Conservation (phyloP, 2,888 invertebrate genomes). For the Oscheius sp. region DNA sequence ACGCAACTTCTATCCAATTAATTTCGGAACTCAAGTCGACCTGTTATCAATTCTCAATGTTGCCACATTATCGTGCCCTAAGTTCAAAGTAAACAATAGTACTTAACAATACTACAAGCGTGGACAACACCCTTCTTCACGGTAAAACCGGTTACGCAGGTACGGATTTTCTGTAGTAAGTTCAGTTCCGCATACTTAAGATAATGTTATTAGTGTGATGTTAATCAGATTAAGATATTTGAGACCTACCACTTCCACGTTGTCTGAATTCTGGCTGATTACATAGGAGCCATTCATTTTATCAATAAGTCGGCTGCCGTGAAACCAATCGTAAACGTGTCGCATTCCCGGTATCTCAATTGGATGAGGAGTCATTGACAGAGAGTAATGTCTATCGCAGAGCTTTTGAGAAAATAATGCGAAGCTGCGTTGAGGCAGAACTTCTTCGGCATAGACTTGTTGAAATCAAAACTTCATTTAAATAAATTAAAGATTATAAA, state of each 20-base stretch:
- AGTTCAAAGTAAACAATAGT: too few species aligned
- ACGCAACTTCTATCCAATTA: too few species aligned
- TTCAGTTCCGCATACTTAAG: not conserved
- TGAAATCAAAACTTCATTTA: too few species aligned
- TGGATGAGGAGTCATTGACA: not conserved
- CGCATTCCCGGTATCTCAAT: conserved; percentile 5
- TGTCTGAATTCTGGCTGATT: conserved; percentile 8
- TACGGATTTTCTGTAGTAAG: not conserved
- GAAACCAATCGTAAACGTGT: conserved; percentile 25
- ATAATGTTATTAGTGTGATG: not conserved
- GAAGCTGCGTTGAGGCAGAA: too few species aligned
- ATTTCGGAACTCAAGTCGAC: too few species aligned
- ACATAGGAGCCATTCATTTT: conserved; percentile 8
- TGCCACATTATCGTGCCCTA: too few species aligned
- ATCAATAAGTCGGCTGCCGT: conserved; percentile 15
- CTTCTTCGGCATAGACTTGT: too few species aligned
- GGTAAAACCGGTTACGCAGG: not conserved
- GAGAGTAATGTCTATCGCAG: not conserved
- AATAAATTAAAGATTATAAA: too few species aligned
- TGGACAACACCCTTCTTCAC: conserved; percentile 13
- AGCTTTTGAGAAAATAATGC: too few species aligned
- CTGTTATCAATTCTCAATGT: too few species aligned
- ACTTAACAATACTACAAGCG: not conserved
- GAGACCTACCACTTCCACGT: conserved; percentile 15
- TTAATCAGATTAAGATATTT: conserved; percentile 6